Evolutionary conservation across 2,113 vertebrate genomes (phyloP), one percentile per base, ranked within the genome.

Genomic region (Melanocharis versteri): DNA sequence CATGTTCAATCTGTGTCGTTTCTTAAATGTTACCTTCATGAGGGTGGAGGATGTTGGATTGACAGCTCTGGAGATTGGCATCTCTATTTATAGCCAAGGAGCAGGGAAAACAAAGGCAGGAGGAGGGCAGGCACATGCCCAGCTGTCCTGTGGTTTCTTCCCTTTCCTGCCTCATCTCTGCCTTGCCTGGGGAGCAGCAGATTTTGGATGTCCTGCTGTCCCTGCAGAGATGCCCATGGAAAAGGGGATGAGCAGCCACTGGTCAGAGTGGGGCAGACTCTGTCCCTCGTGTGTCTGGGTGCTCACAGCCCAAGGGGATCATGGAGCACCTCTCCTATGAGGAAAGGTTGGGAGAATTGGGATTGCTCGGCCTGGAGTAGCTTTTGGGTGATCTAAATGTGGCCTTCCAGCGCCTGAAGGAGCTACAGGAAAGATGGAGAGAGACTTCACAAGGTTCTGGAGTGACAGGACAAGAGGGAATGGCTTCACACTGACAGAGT

Each of bases 1-100:
- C 35, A 61, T 94, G 76, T 94, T 96, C 40, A 1, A 94, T 94
- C 68, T 7, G 2, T 92, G 94, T 92, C 90, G 88, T 62, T 92
- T 91, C 76, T 78, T 5, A 80, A 91, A 97, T 62, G 45, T 87
- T 84, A 54, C 44, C 90, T 92, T 91, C 66, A 18, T 53, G 70
- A 89, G 68, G 64, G 87, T 68, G 83, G 93, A 81, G 77, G 89
- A 71, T 77, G 77, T 39, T 42, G 47, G 71, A 80, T 20, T 94
- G 89, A 64, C 91, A 96, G 85, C 82, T 73, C 82, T 69, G 47
- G 47, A 83, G 60, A 95, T 48, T 68, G 79, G 30, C 40, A 51
- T 42, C 64, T 57, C 85, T 78, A 71, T 94, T 93, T 81, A 65
- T 56, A 90, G 81, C 40, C 37, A 26, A 44, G 51, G 24, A 93